Evolutionary conservation across 2,113 vertebrate species (phyloP), one percentile per base, ranked within the genome.

Genomic region (Oreochromis spilurus): DNA sequence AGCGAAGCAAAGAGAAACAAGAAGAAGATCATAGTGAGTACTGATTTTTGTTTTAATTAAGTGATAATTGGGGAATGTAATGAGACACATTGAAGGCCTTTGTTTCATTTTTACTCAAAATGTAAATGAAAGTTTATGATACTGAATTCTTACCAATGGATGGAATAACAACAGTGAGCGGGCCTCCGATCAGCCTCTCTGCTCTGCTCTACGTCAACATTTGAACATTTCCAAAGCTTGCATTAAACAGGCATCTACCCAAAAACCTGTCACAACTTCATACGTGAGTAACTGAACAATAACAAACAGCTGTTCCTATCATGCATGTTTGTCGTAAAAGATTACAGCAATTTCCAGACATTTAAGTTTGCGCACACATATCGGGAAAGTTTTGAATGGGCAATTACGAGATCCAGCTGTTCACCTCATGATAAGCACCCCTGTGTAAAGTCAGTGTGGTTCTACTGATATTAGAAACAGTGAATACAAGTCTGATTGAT

Each of bases 1-100:
- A 87, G 85, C 31, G 65, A 67, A 7, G 4, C 9, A 1, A 79
- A 12, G 72, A 91, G 29, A 6, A 94, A 83, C 45, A 87, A 89
- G 85, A 95, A 89, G 72, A 95, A 87, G 50, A 90, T 95, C 29
- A 34, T 93, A n/a, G 95, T 96, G 67, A 96, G 95, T 95, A 87
- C 16, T 1, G 2, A 12, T n/a, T 48, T 45, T 75, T 7, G 12
- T 21, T 75, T 17, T 54, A 17, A 21, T 24, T n/a, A 17, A 9
- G 9, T 50, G 43, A 43, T 7, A 13, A 36, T 16, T 45, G 7
- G 53, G 14, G 8, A 14, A n/a, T 43, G 9, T 9, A 40, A 31
- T 67, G 17, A 9, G 7, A 45, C 21, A 10, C 67, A 72, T 7
- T 17, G 24, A 45, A 17, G 67, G 38, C 0, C 38, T 70, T 48